Percentiles rank a stretch among this genome's conserved stretches.
phyloP scores from a whole-genome alignment of 2,113 vertebrate genomes.

The Leucoraja erinaceus region DNA sequence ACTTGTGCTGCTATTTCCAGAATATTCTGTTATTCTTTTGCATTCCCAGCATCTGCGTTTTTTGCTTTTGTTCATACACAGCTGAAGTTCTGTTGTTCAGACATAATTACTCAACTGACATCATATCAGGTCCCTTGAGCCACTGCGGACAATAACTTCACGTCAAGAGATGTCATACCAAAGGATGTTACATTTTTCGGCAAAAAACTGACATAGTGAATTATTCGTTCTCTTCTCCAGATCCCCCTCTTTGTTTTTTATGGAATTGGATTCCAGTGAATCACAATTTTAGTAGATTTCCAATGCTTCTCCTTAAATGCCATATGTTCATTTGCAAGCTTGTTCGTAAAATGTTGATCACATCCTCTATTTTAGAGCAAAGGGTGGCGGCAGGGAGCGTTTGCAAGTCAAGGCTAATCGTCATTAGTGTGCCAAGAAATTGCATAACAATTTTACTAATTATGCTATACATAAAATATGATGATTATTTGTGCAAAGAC shows the following conservation, averaged over 20 bases:
- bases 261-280: not conserved
- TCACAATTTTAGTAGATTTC: not conserved
- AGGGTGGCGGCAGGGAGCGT: not conserved
- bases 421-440: not conserved
- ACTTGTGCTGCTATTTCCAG: not conserved
- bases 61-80: constrained; percentile 12
- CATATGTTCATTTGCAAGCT: not conserved
- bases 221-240: not conserved
- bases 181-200: not conserved
- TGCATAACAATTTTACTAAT: not conserved
- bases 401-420: not conserved
- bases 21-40: not conserved
- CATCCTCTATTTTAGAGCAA: not conserved
- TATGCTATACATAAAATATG: not conserved
- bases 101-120: not conserved
- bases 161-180: not conserved
- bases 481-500: not conserved
- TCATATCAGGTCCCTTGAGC: not conserved
- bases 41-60: constrained; percentile 10
- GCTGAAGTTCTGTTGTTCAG: constrained; percentile 6
- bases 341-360: not conserved
- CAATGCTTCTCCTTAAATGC: not conserved
- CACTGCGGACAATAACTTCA: not conserved
- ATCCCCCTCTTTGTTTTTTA: not conserved
- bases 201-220: not conserved